These are phyloP conservation scores for Syngnathus floridae DNA, from an alignment of 2,113 vertebrate genomes.

Conservation along the genomic window DNA sequence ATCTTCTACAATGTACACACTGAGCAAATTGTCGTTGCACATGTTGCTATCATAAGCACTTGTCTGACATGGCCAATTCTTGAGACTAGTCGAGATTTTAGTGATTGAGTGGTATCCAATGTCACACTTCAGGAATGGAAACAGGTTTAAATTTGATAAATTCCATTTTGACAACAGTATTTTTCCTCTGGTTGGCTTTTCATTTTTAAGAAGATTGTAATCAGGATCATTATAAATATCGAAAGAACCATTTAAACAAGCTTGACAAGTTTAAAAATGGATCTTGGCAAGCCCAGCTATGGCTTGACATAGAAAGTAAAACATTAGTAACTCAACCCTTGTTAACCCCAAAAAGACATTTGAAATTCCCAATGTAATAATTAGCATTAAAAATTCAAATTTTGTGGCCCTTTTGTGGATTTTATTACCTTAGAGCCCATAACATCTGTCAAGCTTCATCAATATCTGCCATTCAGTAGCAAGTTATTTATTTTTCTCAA, in stretches of 20 bases:
- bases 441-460: background rate
- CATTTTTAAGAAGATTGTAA: background rate
- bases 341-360: background rate
- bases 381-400: background rate
- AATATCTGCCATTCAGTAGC: constrained; percentile 3
- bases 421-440: background rate
- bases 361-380: background rate
- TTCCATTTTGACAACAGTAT: background rate
- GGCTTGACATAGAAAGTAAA: background rate
- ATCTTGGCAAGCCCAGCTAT: background rate
- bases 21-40: constrained; percentile 17
- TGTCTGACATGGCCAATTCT: constrained; percentile 8
- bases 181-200: background rate
- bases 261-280: background rate
- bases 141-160: background rate
- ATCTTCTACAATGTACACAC: constrained; percentile 12
- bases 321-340: background rate
- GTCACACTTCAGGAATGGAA: constrained; percentile 3
- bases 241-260: background rate
- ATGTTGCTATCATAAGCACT: constrained; percentile 35
- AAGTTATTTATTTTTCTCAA: background rate
- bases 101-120: constrained; percentile 9
- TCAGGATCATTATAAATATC: constrained; percentile 19
- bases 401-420: background rate
- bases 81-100: background rate